Conservation (phyloP, 2,888 invertebrate species). For the Acronicta alni region DNA sequence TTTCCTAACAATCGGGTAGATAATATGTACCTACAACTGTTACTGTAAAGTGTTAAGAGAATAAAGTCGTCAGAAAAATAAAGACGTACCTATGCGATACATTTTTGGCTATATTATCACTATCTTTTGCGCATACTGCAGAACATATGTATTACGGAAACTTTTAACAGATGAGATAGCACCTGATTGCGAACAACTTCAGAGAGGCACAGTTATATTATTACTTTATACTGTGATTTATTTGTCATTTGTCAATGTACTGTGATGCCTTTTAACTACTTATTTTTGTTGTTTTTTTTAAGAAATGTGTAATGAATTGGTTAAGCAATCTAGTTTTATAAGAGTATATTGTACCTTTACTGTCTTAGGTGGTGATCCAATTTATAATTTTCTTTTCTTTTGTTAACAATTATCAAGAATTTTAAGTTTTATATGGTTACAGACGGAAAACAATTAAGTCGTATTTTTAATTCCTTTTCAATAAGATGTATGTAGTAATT, state of each 20-base stretch:
- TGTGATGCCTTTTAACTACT: constrained; percentile 73
- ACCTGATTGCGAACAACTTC: background rate
- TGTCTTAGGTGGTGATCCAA: constrained; percentile 31
- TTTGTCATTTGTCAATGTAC: constrained; percentile 62
- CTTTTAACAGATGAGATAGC: no score
- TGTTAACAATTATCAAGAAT: constrained; percentile 19
- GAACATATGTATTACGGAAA: no score
- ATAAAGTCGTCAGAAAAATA: no score
- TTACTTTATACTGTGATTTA: constrained; percentile 25
- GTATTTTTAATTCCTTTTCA: no score
- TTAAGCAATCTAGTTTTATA: constrained; percentile 46
- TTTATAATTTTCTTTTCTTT: constrained; percentile 33
- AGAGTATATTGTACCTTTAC: constrained; percentile 34
- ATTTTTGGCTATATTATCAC: no score
- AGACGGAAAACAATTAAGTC: no score
- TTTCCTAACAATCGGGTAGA: no score
- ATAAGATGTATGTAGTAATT: no score
- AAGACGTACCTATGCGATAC: no score
- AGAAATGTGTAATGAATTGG: constrained; percentile 48
- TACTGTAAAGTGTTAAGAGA: no score
- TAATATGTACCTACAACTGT: no score
- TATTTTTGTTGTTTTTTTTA: constrained; percentile 66
- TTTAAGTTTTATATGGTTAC: constrained; percentile 1
- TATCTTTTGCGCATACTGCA: no score
- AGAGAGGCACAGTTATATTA: constrained; percentile 1